Evolutionary conservation across 2,113 vertebrate species (phyloP).

Genomic region (Carollia perspicillata): DNA sequence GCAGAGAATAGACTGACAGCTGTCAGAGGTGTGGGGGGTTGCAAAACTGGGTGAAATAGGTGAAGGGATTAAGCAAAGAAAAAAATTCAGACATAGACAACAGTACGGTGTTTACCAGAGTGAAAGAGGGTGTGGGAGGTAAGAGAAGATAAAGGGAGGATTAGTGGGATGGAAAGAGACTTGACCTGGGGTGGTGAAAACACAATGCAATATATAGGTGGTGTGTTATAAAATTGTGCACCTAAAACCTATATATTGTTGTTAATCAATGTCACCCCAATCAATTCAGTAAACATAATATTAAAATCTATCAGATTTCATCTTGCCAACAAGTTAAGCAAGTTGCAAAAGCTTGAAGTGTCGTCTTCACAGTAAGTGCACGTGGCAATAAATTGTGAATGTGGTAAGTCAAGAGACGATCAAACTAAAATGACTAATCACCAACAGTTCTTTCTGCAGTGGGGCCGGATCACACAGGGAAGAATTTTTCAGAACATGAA

Average conservation of each 20-base stretch:
- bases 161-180: neutral
- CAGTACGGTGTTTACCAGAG: neutral
- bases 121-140: neutral
- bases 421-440: neutral
- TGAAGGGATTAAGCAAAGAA: neutral
- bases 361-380: neutral
- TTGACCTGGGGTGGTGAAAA: neutral
- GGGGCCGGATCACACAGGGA: neutral
- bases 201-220: neutral
- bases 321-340: slow-evolving; percentile 48
- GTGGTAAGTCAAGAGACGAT: neutral
- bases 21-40: neutral
- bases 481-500: neutral
- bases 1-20: neutral
- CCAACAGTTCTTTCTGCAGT: neutral
- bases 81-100: neutral
- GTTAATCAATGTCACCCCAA: neutral
- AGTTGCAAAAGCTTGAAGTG: slow-evolving; percentile 17
- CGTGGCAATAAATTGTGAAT: neutral
- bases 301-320: neutral
- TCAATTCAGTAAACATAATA: neutral
- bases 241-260: neutral
- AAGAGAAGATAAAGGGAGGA: neutral
- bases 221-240: neutral
- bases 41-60: neutral